phyloP scores from a whole-genome alignment of 2,888 invertebrate genomes.

The Amblyjoppa fuscipennis region DNA sequence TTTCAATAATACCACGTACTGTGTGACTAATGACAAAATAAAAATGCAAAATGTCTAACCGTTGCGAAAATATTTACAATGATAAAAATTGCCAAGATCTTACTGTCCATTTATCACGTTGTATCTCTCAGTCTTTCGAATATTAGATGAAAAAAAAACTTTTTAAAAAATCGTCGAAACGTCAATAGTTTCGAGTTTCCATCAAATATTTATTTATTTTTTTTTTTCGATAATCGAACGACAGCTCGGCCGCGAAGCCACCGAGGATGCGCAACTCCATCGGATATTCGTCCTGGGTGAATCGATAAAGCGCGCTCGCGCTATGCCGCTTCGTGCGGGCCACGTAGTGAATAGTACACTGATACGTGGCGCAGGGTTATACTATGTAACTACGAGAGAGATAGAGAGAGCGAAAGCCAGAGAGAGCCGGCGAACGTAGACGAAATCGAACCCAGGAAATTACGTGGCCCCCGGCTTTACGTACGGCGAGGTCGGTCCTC shows the following conservation, averaged over 20 bases:
- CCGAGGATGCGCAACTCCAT: slow-evolving; percentile 51
- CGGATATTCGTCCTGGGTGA: slow-evolving; percentile 44
- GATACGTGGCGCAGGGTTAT: slow-evolving; percentile 26
- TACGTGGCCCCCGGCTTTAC: slow-evolving; percentile 65
- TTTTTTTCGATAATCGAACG: slow-evolving; percentile 32
- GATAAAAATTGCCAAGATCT: too few relatives aligned
- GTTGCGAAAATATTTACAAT: too few relatives aligned
- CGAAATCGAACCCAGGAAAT: slow-evolving; percentile 68
- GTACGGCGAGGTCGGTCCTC: slow-evolving; percentile 48
- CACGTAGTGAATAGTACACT: slow-evolving; percentile 14
- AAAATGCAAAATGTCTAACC: too few relatives aligned
- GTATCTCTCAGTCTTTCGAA: too few relatives aligned
- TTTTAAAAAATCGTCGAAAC: background rate
- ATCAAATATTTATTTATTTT: background rate
- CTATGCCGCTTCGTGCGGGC: slow-evolving; percentile 1
- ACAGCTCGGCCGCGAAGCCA: background rate
- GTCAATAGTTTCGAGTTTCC: background rate
- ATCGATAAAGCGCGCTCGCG: slow-evolving; percentile 58
- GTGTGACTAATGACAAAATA: too few relatives aligned
- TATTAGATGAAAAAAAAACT: too few relatives aligned
- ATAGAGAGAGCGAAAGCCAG: slow-evolving; percentile 3
- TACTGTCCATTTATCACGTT: too few relatives aligned
- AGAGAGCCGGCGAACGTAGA: slow-evolving; percentile 28
- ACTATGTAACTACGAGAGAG: slow-evolving; percentile 17
- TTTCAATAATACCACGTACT: too few relatives aligned